These are phyloP conservation scores for Coelinius sp. DNA, from an alignment of 2,888 invertebrate genomes.

Conservation along the genomic window DNA sequence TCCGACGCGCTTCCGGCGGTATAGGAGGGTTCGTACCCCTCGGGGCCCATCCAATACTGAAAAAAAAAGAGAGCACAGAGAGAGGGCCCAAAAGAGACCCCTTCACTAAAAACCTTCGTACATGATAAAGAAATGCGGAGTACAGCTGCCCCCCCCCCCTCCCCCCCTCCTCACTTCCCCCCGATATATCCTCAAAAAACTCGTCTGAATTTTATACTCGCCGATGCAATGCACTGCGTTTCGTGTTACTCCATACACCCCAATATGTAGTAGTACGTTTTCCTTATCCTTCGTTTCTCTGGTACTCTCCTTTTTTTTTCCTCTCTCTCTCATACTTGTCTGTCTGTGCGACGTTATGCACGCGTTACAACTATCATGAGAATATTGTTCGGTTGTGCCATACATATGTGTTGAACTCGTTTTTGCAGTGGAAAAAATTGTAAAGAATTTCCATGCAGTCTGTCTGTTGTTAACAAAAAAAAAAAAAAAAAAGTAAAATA, in stretches of 20 bases:
- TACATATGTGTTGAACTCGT: slow-evolving; percentile 9
- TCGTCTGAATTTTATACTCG: slow-evolving; percentile 49
- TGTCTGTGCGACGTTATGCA: slow-evolving; percentile 24
- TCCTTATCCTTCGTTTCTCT: slow-evolving; percentile 42
- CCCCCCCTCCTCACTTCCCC: not conserved
- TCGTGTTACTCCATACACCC: slow-evolving; percentile 41
- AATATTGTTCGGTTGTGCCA: not conserved
- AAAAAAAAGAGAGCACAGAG: slow-evolving; percentile 25
- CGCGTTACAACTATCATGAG: slow-evolving; percentile 1
- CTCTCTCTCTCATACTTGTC: not conserved
- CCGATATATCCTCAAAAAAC: slow-evolving; percentile 45
- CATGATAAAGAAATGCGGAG: slow-evolving; percentile 49
- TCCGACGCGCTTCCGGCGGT: slow-evolving; percentile 51
- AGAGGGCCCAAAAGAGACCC: slow-evolving; percentile 23
- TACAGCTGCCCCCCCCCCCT: slow-evolving; percentile 48
- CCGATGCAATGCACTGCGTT: slow-evolving; percentile 42
- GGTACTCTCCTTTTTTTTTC: slow-evolving; percentile 2
- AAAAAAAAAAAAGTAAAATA: not conserved
- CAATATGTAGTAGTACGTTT: slow-evolving; percentile 48
- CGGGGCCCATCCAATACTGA: not conserved
- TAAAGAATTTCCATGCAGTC: not conserved
- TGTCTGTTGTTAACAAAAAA: not conserved
- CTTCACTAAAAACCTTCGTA: slow-evolving; percentile 36
- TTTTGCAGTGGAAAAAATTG: not conserved
- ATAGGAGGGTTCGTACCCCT: slow-evolving; percentile 36